Evolutionary conservation across 1,140 invertebrate genomes (phyloP), one percentile per base, ranked within the genome.

Genomic region (Plodia interpunctella): DNA sequence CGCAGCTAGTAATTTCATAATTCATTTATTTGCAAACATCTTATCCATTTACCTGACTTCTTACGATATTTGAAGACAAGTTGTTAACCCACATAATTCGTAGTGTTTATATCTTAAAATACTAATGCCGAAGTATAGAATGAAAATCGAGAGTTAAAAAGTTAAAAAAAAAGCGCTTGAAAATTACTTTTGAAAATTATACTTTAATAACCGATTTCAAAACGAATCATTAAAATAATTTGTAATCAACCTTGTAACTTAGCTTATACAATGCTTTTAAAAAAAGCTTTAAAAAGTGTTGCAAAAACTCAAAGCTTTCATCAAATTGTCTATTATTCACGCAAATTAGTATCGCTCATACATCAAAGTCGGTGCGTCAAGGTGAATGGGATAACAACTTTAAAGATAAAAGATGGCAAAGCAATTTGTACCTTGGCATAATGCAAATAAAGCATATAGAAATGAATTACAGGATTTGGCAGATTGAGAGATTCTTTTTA

Each of bases 281-380:
- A 35, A 11, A 19, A 51, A 60, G 18, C 21, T 20, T 35, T 44
- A 44, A 44, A 44, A 44, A 44, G 38, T 44, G 5, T 15, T 44
- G 38, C 49, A 32, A 59, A 38, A 53, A 15, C 49, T n/a, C 15
- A 50, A 20, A 50, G 38, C 30, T n/a, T 35, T 49, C 15, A 38
- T 38, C 18, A 35, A 55, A 55, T 55, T 55, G 54, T 32, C 54
- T 35, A 55, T 38, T 44, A 44, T 44, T 44, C 38, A 57, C 20
- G 11, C 44, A 63, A 67, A 63, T 67, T 67, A 56, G 61, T 52
- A 57, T 38, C 18, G 57, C 44, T 59, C 66, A 60, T 68, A 49
- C 38, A 62, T 68, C 62, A 65, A 62, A 59, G 62, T 62, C 62
- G 38, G 3, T 44, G 15, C 38, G 38, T 10, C 38, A 44, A 44